These are phyloP conservation scores for Helleia helle DNA, from an alignment of 2,888 invertebrate genomes.

Conservation along the genomic window DNA sequence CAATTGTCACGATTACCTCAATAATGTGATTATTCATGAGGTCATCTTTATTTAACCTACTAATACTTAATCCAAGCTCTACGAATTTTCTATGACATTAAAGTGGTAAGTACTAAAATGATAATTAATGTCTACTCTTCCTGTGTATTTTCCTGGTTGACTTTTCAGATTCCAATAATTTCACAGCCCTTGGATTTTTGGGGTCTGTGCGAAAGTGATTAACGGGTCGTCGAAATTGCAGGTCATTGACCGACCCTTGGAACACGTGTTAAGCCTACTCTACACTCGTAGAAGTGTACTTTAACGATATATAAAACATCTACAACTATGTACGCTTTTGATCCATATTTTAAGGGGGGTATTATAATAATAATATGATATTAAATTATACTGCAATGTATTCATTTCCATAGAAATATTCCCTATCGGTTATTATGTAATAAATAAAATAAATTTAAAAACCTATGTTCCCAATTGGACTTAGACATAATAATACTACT, in stretches of 20 bases:
- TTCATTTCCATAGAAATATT: background rate
- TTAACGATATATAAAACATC: background rate
- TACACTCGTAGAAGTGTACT: background rate
- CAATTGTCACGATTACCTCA: no score
- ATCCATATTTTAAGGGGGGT: background rate
- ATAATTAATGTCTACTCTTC: no score
- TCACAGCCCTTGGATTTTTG: background rate
- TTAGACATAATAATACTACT: no score
- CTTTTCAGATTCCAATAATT: background rate
- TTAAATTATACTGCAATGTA: background rate
- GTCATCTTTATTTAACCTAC: no score
- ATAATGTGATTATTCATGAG: no score
- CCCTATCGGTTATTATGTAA: background rate
- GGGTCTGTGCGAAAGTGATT: slow-evolving; percentile 48
- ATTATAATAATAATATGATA: no score
- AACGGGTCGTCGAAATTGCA: slow-evolving; percentile 45
- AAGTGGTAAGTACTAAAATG: no score
- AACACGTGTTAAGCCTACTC: slow-evolving; percentile 12
- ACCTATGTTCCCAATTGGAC: no score
- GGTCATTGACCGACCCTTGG: slow-evolving; percentile 59
- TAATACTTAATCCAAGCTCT: no score
- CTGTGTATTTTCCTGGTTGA: no score
- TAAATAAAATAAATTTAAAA: no score
- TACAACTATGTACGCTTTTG: background rate
- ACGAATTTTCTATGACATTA: no score